Base-by-base conservation (phyloP, 2,113 vertebrate species). In the Thunnus thynnus region DNA sequence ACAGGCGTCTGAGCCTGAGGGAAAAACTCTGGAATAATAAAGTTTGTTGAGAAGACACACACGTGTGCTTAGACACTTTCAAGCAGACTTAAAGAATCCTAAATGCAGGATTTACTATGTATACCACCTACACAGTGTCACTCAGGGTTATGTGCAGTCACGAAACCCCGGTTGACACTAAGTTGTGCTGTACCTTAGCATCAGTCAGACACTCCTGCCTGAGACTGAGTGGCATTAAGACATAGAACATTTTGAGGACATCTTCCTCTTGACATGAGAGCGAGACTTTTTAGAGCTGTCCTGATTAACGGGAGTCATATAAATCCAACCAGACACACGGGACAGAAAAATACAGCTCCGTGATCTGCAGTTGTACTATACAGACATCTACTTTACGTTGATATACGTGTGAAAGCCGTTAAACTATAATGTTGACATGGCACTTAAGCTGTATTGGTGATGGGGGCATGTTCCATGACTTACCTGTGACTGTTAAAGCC, bases 401-500 rank as follows among this genome's bases (percentile, higher is more conserved):
- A 64, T 25, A 56, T 56, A 32, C 65, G 57, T 20, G 20, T 68
- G 63, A 66, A 25, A 78, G 66, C 65, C 52, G 63, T 69, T 82
- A 54, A 85, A 76, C 52, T 73, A 41, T 64, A 58, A 71, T 36
- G 64, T 64, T 81, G 72, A 41, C 44, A 3, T 44, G 64, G 56
- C 27, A 63, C 71, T 68, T 36, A 48, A 55, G 72, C 72, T 47
- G 63, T 50, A 68, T 69, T 50, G 60, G 52, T 4, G 32, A 58
- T 30, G 32, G 63, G 54, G 77, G 3, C 70, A 1, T 63, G 66
- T 48, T 72, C 46, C 1, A 18, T 84, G 84, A 81, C 46, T 69
- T 85, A 67, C 75, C 52, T 56, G 56, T 20, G 50, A 67, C 79
- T 22, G 57, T 89, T 85, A 85, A 91, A 83, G 30, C 71, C 67